Conservation (phyloP, 1,140 invertebrate genomes). For the Ctenoplectra terminalis region DNA sequence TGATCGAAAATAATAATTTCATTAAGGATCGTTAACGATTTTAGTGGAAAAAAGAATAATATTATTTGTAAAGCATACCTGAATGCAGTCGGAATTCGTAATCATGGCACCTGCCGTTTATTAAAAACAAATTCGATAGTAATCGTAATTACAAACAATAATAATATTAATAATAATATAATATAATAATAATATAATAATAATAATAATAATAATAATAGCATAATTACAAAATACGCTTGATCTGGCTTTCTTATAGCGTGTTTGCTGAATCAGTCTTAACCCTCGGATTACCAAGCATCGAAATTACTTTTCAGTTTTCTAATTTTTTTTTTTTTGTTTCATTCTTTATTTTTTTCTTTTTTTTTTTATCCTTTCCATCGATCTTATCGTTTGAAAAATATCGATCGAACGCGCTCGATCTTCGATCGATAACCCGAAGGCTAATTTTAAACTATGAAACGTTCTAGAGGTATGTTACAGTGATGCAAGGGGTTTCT, state of each 20-base stretch:
- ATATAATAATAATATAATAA: slow-evolving; percentile 38
- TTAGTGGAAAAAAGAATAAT: neutral
- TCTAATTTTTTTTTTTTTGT: neutral
- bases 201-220: slow-evolving; percentile 66
- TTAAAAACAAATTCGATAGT: slow-evolving; percentile 79
- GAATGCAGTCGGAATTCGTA: slow-evolving; percentile 50
- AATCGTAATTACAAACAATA: slow-evolving; percentile 78
- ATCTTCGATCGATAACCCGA: slow-evolving; percentile 66
- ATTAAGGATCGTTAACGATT: neutral
- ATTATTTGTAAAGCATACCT: neutral
- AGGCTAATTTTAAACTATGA: slow-evolving; percentile 72
- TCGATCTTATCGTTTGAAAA: slow-evolving; percentile 43
- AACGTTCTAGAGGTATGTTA: slow-evolving; percentile 72
- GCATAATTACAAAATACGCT: slow-evolving; percentile 77
- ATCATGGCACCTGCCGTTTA: slow-evolving; percentile 81
- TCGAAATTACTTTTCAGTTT: slow-evolving; percentile 27
- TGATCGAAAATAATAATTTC: neutral
- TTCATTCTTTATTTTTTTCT: neutral
- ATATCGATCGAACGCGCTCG: slow-evolving; percentile 25
- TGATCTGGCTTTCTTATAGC: slow-evolving; percentile 69
- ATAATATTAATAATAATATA: slow-evolving; percentile 73
- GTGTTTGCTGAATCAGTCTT: slow-evolving; percentile 74
- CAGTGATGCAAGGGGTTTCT: slow-evolving; percentile 69
- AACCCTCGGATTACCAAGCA: slow-evolving; percentile 74
- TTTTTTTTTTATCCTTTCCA: neutral